Percentiles rank a stretch among this genome's conserved stretches.
These are phyloP conservation scores for Strigops habroptila DNA, from an alignment of 2,113 vertebrate species.

Conservation along the genomic window DNA sequence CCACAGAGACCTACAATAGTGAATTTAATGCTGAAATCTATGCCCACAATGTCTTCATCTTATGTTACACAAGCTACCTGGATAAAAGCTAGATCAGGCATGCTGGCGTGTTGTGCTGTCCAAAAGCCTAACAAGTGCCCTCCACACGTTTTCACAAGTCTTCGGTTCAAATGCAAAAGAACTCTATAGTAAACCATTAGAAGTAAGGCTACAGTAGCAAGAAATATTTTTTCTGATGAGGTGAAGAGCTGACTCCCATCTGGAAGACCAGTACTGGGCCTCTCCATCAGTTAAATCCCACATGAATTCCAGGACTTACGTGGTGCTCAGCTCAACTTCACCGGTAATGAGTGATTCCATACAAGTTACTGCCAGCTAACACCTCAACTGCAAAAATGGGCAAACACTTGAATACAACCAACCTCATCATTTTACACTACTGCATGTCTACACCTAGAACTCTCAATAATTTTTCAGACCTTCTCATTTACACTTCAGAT, in stretches of 20 bases:
- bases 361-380: background rate
- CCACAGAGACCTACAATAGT: background rate
- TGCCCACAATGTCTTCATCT: too few relatives aligned
- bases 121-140: background rate
- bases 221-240: background rate
- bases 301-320: background rate
- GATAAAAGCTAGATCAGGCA: background rate
- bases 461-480: background rate
- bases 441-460: background rate
- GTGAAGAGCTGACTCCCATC: background rate
- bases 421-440: too few relatives aligned
- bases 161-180: background rate
- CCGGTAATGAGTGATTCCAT: background rate
- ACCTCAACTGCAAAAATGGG: background rate
- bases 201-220: background rate
- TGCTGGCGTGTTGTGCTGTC: fast-evolving
- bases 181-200: fast-evolving
- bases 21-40: background rate
- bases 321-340: background rate
- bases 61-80: background rate
- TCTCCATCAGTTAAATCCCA: background rate
- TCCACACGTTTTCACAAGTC: background rate
- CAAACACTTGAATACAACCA: background rate
- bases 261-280: background rate
- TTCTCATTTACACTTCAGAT: background rate